These are phyloP conservation scores for Pogonognathellus flavescens DNA, from an alignment of 1,140 invertebrate species.

Conservation along the genomic window DNA sequence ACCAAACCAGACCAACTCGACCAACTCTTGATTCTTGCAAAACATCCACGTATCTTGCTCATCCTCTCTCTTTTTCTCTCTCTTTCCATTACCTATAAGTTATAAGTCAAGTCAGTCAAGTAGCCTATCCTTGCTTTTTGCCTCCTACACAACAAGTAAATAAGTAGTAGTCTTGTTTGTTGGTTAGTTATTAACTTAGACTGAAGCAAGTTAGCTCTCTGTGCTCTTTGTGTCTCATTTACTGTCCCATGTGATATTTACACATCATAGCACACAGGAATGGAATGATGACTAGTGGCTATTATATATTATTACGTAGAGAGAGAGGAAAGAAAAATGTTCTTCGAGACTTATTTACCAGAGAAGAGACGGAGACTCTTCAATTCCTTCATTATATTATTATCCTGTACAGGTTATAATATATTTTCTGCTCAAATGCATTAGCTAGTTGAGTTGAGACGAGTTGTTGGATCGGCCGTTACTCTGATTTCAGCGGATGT, in stretches of 20 bases:
- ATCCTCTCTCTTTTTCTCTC: conserved; percentile 44
- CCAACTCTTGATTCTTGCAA: conserved; percentile 47
- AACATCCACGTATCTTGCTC: conserved; percentile 45
- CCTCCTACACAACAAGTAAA: no score
- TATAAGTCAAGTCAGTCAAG: neutral
- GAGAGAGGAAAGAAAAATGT: neutral
- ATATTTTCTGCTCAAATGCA: conserved; percentile 7
- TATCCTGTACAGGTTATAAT: neutral
- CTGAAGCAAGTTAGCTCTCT: neutral
- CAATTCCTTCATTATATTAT: conserved; percentile 11
- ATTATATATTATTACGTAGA: conserved; percentile 6
- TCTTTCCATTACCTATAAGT: conserved; percentile 14
- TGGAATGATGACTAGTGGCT: conserved; percentile 43
- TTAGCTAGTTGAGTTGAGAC: conserved; percentile 28
- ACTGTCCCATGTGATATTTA: conserved; percentile 43
- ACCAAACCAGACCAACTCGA: conserved; percentile 22
- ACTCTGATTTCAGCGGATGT: conserved; percentile 55
- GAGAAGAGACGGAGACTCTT: neutral
- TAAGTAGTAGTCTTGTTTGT: neutral
- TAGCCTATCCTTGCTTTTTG: no score
- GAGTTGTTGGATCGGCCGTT: conserved; percentile 48
- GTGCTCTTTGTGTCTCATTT: conserved; percentile 20
- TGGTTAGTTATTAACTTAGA: conserved; percentile 1
- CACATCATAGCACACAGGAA: conserved; percentile 54
- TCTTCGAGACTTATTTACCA: neutral